These are phyloP conservation scores for Poeciliopsis occidentalis DNA, from an alignment of 2,113 vertebrate genomes.

Conservation along the genomic window DNA sequence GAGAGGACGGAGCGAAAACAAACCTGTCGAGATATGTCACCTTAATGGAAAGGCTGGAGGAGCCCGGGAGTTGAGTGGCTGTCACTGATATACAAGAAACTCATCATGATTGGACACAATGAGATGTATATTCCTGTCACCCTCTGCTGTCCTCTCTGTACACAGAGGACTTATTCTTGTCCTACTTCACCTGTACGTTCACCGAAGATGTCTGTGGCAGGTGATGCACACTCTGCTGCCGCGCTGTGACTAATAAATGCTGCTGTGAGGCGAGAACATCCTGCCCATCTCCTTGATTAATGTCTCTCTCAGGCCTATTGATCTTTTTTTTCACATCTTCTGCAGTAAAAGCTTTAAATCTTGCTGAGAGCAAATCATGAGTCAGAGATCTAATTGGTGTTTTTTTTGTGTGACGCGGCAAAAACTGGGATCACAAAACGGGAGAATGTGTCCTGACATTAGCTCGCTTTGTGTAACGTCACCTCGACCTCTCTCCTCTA, in stretches of 20 bases:
- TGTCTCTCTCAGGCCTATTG: background rate
- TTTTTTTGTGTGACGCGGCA: conserved; percentile 24
- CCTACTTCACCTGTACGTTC: conserved; percentile 22
- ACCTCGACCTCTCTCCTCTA: background rate
- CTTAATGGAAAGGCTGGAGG: no score
- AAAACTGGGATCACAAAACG: background rate
- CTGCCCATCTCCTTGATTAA: conserved; percentile 20
- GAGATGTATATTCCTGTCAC: no score
- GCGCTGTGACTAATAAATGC: conserved; percentile 37
- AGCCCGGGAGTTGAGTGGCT: no score
- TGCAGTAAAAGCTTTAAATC: no score
- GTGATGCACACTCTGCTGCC: conserved; percentile 15
- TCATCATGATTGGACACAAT: no score
- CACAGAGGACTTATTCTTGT: background rate
- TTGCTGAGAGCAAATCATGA: background rate
- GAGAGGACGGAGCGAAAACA: no score
- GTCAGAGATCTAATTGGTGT: background rate
- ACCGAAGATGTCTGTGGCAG: conserved; percentile 20
- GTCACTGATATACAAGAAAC: no score
- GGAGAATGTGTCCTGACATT: conserved; percentile 24
- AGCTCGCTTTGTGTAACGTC: conserved; percentile 1
- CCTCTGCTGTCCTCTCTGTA: no score
- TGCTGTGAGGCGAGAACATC: conserved; percentile 34
- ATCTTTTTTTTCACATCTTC: background rate
- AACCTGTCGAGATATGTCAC: no score